Evolutionary conservation across 1,140 invertebrate genomes (phyloP).

Genomic region (Sesamia nonagrioides): DNA sequence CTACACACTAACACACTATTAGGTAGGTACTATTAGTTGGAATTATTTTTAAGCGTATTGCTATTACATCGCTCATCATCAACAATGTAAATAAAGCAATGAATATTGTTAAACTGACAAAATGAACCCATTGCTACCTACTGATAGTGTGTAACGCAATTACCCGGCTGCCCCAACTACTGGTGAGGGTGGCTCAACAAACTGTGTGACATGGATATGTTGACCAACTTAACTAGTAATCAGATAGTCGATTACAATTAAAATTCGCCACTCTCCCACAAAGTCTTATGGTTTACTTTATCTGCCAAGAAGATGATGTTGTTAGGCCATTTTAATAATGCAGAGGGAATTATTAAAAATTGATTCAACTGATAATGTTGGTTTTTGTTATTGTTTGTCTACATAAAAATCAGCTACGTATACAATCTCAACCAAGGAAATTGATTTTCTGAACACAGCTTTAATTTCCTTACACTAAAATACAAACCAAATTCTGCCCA

Average conservation of each 20-base stretch:
- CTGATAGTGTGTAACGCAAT: too few species aligned
- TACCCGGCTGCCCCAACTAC: not conserved
- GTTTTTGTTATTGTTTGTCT: not conserved
- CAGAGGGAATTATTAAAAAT: not conserved
- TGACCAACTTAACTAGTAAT: conserved; percentile 47
- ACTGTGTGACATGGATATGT: conserved; percentile 38
- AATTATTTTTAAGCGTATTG: too few species aligned
- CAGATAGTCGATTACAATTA: conserved; percentile 62
- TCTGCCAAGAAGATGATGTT: not conserved
- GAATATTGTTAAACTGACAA: too few species aligned
- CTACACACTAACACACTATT: too few species aligned
- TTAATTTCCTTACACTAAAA: conserved; percentile 7
- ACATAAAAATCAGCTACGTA: not conserved
- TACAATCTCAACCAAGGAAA: conserved; percentile 3
- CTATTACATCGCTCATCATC: too few species aligned
- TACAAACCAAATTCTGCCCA: conserved; percentile 17
- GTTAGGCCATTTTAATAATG: not conserved
- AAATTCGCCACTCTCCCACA: conserved; percentile 60
- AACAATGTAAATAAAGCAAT: too few species aligned
- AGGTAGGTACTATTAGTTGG: too few species aligned
- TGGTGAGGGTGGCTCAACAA: conserved; percentile 38
- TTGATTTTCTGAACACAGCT: conserved; percentile 6
- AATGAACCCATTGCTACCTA: too few species aligned
- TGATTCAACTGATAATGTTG: not conserved
- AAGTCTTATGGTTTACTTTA: not conserved